These are phyloP conservation scores for Tethya wilhelma DNA, from an alignment of 37 sponge, comb jelly and placozoan genomes.

Conservation along the genomic window DNA sequence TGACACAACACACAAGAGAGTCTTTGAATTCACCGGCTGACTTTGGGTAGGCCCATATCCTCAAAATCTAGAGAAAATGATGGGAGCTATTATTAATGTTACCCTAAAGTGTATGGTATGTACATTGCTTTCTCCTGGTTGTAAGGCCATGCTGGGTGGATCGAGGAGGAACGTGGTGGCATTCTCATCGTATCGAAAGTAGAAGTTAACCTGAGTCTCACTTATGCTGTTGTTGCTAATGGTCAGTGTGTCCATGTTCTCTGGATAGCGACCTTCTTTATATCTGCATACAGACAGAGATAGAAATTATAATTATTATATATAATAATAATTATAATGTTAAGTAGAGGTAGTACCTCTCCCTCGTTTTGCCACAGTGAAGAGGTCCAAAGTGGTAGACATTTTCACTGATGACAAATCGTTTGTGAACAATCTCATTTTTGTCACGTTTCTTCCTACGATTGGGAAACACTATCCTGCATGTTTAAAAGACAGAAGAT, in stretches of 20 bases:
- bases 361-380: slow-evolving; percentile 85
- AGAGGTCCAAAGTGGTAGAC: slow-evolving; percentile 94
- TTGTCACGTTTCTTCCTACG: slow-evolving; percentile 61
- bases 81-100: neutral
- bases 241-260: slow-evolving; percentile 94
- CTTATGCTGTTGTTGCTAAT: slow-evolving; percentile 79
- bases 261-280: slow-evolving; percentile 83
- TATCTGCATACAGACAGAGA: slow-evolving; percentile 64
- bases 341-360: slow-evolving; percentile 55
- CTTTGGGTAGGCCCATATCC: slow-evolving; percentile 96
- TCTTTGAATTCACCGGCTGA: slow-evolving; percentile 73
- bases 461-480: slow-evolving; percentile 85
- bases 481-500: too few species aligned
- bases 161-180: slow-evolving; percentile 91
- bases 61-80: slow-evolving; percentile 46
- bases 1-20: slow-evolving; percentile 85
- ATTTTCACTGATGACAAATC: slow-evolving; percentile 70
- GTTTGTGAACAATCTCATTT: slow-evolving; percentile 93
- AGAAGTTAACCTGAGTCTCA: slow-evolving; percentile 74
- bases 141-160: slow-evolving; percentile 81
- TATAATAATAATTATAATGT: too few species aligned
- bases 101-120: neutral
- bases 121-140: slow-evolving; percentile 86
- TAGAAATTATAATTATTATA: too few species aligned
- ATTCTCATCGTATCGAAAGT: slow-evolving; percentile 83